Conservation (phyloP, 35 echinoderm and acorn worm genomes). For the Anneissia japonica region DNA sequence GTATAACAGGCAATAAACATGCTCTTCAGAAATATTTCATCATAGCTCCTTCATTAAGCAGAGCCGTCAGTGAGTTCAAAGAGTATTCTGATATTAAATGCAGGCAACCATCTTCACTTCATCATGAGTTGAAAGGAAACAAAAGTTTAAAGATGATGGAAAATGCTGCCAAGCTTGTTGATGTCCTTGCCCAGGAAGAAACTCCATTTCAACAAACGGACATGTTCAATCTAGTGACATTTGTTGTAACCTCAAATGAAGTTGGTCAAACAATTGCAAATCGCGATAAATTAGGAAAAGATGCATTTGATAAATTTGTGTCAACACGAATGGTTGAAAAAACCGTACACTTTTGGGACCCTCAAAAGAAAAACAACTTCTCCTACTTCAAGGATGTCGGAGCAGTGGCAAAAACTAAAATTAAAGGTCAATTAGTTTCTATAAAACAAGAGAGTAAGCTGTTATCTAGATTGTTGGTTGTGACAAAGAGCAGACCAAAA, state of each 20-base stretch:
- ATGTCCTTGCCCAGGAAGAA: background rate
- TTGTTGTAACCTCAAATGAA: background rate
- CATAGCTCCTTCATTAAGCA: too few relatives aligned
- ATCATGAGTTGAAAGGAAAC: too few relatives aligned
- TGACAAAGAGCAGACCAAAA: background rate
- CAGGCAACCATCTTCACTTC: too few relatives aligned
- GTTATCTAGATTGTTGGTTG: background rate
- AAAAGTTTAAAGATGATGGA: background rate
- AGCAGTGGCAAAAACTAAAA: background rate
- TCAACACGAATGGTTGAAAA: background rate
- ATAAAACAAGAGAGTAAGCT: background rate
- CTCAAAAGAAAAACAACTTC: background rate
- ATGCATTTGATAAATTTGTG: background rate
- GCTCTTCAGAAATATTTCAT: too few relatives aligned
- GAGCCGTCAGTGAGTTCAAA: too few relatives aligned
- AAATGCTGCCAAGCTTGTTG: background rate
- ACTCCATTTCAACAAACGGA: background rate
- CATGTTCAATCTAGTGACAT: background rate
- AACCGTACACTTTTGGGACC: background rate
- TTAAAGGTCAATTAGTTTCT: background rate
- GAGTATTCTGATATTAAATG: too few relatives aligned
- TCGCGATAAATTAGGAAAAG: background rate
- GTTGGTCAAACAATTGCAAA: background rate
- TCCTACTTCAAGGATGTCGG: background rate
- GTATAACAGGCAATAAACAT: too few relatives aligned